Base-by-base conservation (phyloP, 2,888 invertebrate species). In the Cryptops parisi region DNA sequence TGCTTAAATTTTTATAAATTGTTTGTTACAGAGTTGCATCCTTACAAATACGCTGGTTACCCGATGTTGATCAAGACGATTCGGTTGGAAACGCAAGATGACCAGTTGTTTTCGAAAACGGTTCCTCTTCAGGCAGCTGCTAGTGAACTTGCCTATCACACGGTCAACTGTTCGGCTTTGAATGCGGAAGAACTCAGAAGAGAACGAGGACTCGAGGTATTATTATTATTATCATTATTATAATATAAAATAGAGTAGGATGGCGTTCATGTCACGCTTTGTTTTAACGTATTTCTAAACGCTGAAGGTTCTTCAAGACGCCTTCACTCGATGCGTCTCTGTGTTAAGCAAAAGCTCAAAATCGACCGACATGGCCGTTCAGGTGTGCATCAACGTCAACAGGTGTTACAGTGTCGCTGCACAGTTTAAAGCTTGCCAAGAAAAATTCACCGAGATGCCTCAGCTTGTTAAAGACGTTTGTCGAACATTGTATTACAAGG, bases 41-140 rank as follows among this genome's bases (percentile, higher is more conserved):
- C 94, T 0, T 98, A 96, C 73, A 98, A 98, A 69, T 98, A 99
- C 73, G 93, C 98, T 54, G 98, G 98, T 12, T 99, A 98, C 74
- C 91, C 93, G 0, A 93, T 93, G 72, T 75, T 98, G 22, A 86
- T 99, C 50, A 86, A 90, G 70, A 97, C 97, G 2, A 93, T 98
- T 59, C 79, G 83, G 59, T 72, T 94, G 67, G 97, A 98, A 71
- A 89, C 93, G 0, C 82, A 81, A 52, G 97, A 96, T 64, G 91
- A 93, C 54, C 79, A 83, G 61, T 72, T 99, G 61, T 98, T 99
- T 73, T 85, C 84, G 2, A 88, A 88, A 69, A 77, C 78, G 57
- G 78, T 78, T 1, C 84, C 85, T 24, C 70, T 98, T 39, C 71
- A 99, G 59, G 82, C 88, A 1, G 89, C 94, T 19, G 93, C 97